Percentiles rank a stretch among this genome's conserved stretches.
phyloP scores from a whole-genome alignment of 1,140 invertebrate genomes.

The Zaprionus capensis region DNA sequence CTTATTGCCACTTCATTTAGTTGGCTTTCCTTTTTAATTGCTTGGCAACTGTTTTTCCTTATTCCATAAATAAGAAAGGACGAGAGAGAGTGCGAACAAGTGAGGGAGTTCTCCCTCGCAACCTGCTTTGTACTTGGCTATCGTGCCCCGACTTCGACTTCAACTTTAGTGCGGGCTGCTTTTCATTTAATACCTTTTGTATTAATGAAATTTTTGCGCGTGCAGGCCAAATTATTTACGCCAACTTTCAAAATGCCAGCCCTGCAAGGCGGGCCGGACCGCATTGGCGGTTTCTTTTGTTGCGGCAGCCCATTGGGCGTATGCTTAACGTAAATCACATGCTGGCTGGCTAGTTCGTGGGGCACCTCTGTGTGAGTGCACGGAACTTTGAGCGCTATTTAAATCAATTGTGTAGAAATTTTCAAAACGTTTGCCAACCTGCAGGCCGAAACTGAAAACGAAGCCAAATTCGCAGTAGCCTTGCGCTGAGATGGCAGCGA shows the following conservation, averaged over 20 bases:
- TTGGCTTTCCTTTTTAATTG: constrained; percentile 41
- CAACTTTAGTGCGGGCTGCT: background rate
- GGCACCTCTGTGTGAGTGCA: background rate
- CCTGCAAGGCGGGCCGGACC: constrained; percentile 2
- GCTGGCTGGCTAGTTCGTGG: background rate
- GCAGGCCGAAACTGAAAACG: constrained; percentile 8
- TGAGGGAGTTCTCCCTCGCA: background rate
- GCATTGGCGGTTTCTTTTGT: constrained; percentile 23
- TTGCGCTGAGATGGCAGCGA: constrained; percentile 25
- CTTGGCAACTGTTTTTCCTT: constrained; percentile 32
- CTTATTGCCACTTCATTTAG: constrained; percentile 34
- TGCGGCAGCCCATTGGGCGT: constrained; percentile 26
- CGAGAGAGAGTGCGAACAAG: background rate
- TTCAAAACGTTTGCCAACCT: constrained; percentile 55
- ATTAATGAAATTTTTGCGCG: constrained; percentile 76
- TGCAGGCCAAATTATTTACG: constrained; percentile 51
- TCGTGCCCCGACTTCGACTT: constrained; percentile 6
- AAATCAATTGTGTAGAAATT: constrained; percentile 81
- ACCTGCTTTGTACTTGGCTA: constrained; percentile 1
- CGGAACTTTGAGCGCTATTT: constrained; percentile 56
- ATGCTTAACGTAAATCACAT: constrained; percentile 46
- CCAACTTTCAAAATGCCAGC: constrained; percentile 27
- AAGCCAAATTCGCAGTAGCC: constrained; percentile 17
- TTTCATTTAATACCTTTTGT: constrained; percentile 67
- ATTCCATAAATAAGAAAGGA: constrained; percentile 16